Evolutionary conservation across 1,140 invertebrate genomes (phyloP).

Genomic region (Calycopis cecrops): DNA sequence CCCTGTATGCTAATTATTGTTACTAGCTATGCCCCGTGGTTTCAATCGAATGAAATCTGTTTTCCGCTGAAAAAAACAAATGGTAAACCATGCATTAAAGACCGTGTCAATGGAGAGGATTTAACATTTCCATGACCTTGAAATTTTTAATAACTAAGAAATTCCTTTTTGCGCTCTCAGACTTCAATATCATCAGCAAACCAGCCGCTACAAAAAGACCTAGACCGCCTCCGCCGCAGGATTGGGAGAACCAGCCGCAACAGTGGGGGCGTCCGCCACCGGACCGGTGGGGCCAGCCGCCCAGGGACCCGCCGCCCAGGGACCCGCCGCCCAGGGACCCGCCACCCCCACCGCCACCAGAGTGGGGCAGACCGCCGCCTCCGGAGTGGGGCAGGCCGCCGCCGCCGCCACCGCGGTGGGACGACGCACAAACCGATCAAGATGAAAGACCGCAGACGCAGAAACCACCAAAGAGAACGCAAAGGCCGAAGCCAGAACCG

Average conservation of each 20-base stretch:
- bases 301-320: not conserved
- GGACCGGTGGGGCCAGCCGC: not conserved
- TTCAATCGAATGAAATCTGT: too few species aligned
- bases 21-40: too few species aligned
- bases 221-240: not conserved
- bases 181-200: not conserved
- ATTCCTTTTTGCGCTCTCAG: not conserved
- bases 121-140: too few species aligned
- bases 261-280: not conserved
- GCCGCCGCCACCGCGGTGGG: not conserved
- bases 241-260: not conserved
- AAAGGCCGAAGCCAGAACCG: slow-evolving; percentile 9
- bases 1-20: too few species aligned
- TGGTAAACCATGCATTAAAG: too few species aligned
- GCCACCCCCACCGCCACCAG: not conserved
- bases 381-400: not conserved
- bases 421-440: too few species aligned
- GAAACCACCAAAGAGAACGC: slow-evolving; percentile 2
- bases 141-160: too few species aligned
- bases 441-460: slow-evolving; percentile 1
- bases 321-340: not conserved
- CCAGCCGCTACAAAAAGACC: not conserved
- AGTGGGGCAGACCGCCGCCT: not conserved
- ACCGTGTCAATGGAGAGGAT: too few species aligned
- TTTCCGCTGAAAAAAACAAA: too few species aligned